A percentile compares a stretch with the other conserved stretches of the same genome.
Conservation (phyloP, 1,140 invertebrate genomes). For the Monomorium pharaonis region DNA sequence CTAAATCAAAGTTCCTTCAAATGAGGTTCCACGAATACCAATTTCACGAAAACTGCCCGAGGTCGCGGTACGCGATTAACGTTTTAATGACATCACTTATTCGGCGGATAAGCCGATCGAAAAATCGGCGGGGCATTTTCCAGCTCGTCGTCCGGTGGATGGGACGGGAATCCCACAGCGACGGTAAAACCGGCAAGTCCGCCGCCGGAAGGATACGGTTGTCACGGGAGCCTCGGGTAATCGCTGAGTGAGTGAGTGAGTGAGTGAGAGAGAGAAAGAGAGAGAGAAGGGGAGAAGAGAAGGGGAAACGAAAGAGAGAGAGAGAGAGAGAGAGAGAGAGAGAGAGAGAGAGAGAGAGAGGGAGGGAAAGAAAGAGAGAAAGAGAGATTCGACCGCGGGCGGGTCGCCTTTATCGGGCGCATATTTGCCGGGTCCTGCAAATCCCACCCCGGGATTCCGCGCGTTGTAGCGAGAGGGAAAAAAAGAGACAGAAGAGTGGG, state of each 20-base stretch:
- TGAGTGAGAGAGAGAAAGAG: neutral
- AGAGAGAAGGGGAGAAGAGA: neutral
- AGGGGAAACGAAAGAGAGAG: too few relatives aligned
- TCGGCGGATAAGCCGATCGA: constrained; percentile 57
- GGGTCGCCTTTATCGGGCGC: constrained; percentile 73
- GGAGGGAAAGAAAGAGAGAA: neutral
- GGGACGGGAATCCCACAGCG: constrained; percentile 19
- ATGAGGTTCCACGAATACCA: constrained; percentile 38
- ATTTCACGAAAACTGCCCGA: constrained; percentile 46
- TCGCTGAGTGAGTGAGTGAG: constrained; percentile 43
- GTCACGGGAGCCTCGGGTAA: constrained; percentile 65
- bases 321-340: neutral
- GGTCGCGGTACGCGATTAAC: constrained; percentile 47
- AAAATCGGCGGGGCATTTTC: constrained; percentile 61
- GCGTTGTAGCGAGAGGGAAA: constrained; percentile 41
- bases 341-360: neutral
- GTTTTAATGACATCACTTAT: constrained; percentile 60
- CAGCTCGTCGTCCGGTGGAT: constrained; percentile 43
- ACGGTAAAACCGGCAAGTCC: constrained; percentile 43
- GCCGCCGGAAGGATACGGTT: constrained; percentile 67
- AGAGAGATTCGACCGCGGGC: constrained; percentile 48
- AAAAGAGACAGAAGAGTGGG: constrained; percentile 37
- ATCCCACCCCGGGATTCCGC: constrained; percentile 70
- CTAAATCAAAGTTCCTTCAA: constrained; percentile 17
- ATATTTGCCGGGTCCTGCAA: constrained; percentile 75